phyloP scores from a whole-genome alignment of 2,888 invertebrate genomes.

The Pseudococcus jackbeardsleyi region DNA sequence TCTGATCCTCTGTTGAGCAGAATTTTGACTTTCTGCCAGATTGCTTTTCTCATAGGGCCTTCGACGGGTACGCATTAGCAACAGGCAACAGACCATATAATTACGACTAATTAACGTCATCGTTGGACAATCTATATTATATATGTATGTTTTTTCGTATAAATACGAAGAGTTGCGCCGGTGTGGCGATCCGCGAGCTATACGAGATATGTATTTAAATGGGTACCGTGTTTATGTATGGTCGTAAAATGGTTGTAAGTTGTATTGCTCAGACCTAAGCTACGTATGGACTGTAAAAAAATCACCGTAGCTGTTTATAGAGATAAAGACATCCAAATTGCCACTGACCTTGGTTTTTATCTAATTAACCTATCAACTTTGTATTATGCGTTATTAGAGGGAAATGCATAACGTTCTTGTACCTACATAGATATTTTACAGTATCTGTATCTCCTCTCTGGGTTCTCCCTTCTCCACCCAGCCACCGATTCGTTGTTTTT shows the following conservation, averaged over 20 bases:
- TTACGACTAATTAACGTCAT: slow-evolving; percentile 34
- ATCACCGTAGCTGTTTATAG: not conserved
- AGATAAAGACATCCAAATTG: not conserved
- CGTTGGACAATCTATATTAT: slow-evolving; percentile 11
- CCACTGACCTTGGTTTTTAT: slow-evolving; percentile 30
- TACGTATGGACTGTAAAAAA: not conserved
- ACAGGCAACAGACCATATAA: not conserved
- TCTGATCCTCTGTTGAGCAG: not conserved
- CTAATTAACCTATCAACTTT: slow-evolving; percentile 40
- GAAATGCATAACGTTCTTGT: not conserved
- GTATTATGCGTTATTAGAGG: not conserved
- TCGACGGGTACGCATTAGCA: not conserved
- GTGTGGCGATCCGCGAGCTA: not conserved
- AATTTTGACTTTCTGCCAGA: not conserved
- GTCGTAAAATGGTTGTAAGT: not conserved
- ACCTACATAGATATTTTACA: not conserved
- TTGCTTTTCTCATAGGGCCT: not conserved
- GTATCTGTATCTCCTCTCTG: not conserved
- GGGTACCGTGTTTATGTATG: not conserved
- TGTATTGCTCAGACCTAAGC: not conserved
- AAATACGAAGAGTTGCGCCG: not conserved
- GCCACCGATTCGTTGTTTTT: not conserved
- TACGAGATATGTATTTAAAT: not conserved
- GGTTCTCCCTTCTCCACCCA: not conserved
- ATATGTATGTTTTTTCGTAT: not conserved